Base-by-base conservation (phyloP, 2,888 invertebrate genomes). In the Gisinianus flammeolus region DNA sequence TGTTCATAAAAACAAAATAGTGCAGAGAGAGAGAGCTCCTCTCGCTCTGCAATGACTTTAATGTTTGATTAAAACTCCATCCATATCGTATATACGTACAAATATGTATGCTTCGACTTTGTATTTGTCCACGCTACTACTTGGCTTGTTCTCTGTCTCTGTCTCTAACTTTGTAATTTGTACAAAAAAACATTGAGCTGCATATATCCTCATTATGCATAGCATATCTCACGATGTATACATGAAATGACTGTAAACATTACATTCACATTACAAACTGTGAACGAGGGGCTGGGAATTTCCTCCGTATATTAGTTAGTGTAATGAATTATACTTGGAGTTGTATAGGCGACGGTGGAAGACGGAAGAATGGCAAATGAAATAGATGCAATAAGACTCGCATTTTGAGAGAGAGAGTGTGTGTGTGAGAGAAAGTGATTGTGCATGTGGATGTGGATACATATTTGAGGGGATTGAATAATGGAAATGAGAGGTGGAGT, bases 381-480 rank as follows among this genome's bases (percentile, higher is more conserved):
- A 44, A 19, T 12, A 19, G 19, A 44, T 44, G 44, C 2, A 19
- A 44, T 16, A 16, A 44, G 44, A 4, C 44, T n/a, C n/a, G n/a
- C n/a, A n/a, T n/a, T n/a, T n/a, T n/a, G n/a, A n/a, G n/a, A n/a
- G n/a, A n/a, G n/a, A n/a, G n/a, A n/a, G n/a, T n/a, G n/a, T n/a
- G n/a, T n/a, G 16, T 2, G 58, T 10, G 22, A 54, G 54, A n/a
- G 54, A 54, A 54, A n/a, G 54, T 54, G n/a, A n/a, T 54, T 54
- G 22, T 62, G 12, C n/a, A n/a, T n/a, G n/a, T n/a, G n/a, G n/a
- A n/a, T n/a, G 4, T 28, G 28, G 24, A 12, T 62, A 62, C 62
- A 62, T 62, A 26, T 62, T 62, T 62, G 31, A 68, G 31, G 68
- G 68, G 68, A 68, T 68, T 35, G 68, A 68, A 35, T 68, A 68